Conservation (phyloP, 2,113 vertebrate species). For the Ondatra zibethicus region DNA sequence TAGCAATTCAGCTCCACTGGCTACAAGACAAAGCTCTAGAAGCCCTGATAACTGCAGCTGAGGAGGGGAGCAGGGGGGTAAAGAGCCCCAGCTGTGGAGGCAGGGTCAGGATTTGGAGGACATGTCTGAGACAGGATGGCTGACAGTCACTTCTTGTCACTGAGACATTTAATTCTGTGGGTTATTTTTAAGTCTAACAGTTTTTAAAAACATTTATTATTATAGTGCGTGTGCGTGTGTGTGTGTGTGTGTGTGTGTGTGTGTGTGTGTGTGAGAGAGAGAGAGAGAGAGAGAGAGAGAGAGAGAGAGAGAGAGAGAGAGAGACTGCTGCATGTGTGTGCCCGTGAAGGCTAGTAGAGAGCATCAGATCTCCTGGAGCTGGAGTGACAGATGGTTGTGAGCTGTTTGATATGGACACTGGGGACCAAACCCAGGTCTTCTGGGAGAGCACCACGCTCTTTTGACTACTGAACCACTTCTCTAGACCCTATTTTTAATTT, state of each 20-base stretch:
- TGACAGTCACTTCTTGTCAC: not conserved
- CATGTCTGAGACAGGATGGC: no score
- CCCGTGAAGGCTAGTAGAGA: not conserved
- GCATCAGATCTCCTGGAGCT: not conserved
- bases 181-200: not conserved
- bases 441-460: not conserved
- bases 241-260: no score
- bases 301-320: no score
- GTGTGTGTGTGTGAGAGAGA: no score
- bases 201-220: not conserved
- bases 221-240: no score
- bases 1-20: not conserved
- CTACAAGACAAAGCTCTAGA: not conserved
- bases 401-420: not conserved
- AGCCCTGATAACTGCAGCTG: not conserved
- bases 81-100: not conserved
- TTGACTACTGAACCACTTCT: not conserved
- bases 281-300: no score
- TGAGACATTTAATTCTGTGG: not conserved
- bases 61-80: not conserved
- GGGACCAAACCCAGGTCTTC: not conserved
- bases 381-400: not conserved
- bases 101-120: not conserved
- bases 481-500: not conserved
- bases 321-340: not conserved